Base-by-base conservation (phyloP, 2,797 vertebrate species). In the Holocentrus rufus region DNA sequence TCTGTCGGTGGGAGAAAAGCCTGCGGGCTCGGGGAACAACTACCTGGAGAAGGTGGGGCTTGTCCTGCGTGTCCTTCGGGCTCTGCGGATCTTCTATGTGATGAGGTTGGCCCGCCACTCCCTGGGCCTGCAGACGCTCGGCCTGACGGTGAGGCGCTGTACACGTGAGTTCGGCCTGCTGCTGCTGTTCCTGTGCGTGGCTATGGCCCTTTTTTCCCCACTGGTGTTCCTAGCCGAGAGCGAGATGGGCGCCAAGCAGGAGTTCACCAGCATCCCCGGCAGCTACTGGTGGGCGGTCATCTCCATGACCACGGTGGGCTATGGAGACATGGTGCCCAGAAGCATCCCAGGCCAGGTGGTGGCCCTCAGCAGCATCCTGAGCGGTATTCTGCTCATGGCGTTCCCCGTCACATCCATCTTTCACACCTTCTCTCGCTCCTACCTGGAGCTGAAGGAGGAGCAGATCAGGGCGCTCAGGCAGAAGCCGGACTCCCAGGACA, bases 231-330 rank as follows among this genome's bases (percentile, higher is more conserved):
- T 99, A 54, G 97, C 97, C 0, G 98, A 99, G 91, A 97, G 96
- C 0, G 97, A 99, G 89, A 69, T 98, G 90, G 97, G 97, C 10
- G 96, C 96, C 81, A 96, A 95, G 86, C 96, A 97, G 69, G 97
- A 98, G 85, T 99, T 99, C 90, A 97, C 97, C 31, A 99, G 97
- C 56, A 95, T 99, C 85, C 97, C 98, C 0, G 95, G 93, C 27
- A 97, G 95, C 85, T 99, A 98, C 90, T 99, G 98, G 98, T 99
- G 97, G 98, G 98, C 98, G 0, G 97, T 99, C 65, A 99, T 98
- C 92, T 98, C 98, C 85, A 99, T 99, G 98, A 99, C 97, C 1
- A 99, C 97, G 0, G 97, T 99, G 14, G 98, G 98, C 78, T 99
- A 99, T 0, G 97, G 98, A 0, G 98, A 99, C 91, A 98, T 99